Conservation (phyloP, 2,113 vertebrate genomes). For the Zosterops japonicus region DNA sequence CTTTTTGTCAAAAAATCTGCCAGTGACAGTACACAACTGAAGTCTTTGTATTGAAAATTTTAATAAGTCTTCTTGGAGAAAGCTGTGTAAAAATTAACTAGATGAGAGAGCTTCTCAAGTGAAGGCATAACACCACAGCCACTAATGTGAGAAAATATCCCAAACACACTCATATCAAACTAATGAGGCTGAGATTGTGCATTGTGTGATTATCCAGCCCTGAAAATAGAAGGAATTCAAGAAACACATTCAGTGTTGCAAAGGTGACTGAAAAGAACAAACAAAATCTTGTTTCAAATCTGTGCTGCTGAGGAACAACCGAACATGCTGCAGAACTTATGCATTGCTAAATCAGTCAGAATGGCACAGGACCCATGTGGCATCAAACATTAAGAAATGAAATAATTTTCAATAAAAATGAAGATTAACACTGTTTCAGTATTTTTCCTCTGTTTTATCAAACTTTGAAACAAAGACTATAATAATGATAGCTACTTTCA, state of each 20-base stretch:
- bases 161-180: neutral
- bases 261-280: neutral
- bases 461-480: neutral
- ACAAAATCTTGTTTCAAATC: neutral
- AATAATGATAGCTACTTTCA: neutral
- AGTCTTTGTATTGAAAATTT: neutral
- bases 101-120: neutral
- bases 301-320: neutral
- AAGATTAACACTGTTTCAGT: neutral
- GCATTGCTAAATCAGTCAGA: neutral
- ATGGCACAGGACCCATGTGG: neutral
- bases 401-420: neutral
- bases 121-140: neutral
- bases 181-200: neutral
- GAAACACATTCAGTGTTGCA: neutral
- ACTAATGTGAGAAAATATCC: neutral
- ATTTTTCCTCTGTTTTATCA: neutral
- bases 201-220: rapidly evolving
- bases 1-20: conserved; percentile 30
- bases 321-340: neutral
- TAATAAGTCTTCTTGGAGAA: neutral
- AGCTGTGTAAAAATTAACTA: neutral
- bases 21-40: neutral
- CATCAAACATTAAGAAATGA: neutral
- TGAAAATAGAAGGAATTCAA: neutral